phyloP scores from a whole-genome alignment of 2,113 vertebrate genomes.

The Edolisoma coerulescens region DNA sequence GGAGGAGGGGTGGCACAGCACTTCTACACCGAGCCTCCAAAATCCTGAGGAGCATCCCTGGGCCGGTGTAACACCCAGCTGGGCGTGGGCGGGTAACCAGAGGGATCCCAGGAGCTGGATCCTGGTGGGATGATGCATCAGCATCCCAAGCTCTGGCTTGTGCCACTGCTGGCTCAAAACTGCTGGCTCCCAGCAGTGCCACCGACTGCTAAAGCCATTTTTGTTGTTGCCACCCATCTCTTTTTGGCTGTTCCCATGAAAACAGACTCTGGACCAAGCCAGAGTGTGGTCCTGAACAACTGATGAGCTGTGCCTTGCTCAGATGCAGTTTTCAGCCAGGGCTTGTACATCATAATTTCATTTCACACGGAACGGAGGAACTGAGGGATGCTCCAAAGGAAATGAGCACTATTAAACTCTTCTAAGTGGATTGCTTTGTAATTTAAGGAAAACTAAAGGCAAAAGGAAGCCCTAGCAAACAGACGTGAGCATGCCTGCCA shows the following conservation, averaged over 20 bases:
- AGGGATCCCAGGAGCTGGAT: not conserved
- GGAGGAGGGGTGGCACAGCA: not conserved
- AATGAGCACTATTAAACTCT: not conserved
- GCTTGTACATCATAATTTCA: not conserved
- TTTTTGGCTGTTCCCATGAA: not conserved
- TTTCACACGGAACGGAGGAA: not conserved
- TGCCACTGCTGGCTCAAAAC: not conserved
- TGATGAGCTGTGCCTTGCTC: not conserved
- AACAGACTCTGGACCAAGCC: not conserved
- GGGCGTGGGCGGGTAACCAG: accelerated
- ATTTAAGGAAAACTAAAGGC: not conserved
- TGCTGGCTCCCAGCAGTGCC: not conserved
- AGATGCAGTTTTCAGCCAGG: accelerated
- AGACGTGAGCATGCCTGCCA: not conserved
- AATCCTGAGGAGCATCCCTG: not conserved
- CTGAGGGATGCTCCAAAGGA: not conserved
- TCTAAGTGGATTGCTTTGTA: not conserved
- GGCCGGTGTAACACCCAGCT: accelerated
- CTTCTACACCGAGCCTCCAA: not conserved
- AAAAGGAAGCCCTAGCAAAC: not conserved
- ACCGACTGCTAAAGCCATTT: not conserved
- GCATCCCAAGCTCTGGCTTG: not conserved
- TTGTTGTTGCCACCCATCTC: not conserved
- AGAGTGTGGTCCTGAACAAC: not conserved
- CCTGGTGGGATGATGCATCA: not conserved